Evolutionary conservation across 2,797 vertebrate genomes (phyloP), one percentile per base, ranked within the genome.

Genomic region (Alectoris magna): DNA sequence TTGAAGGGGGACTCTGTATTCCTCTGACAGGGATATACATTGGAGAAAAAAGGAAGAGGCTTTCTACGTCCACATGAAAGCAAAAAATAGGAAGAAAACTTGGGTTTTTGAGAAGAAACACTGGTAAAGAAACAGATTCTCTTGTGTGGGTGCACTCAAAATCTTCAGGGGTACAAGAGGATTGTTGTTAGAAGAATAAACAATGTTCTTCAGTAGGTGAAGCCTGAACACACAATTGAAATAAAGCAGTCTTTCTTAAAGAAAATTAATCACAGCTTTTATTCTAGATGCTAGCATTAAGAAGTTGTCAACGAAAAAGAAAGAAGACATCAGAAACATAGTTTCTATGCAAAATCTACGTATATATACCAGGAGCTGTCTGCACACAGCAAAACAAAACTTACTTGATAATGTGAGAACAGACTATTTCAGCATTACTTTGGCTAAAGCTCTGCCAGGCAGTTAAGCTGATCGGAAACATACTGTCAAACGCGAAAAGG

Each of bases 361-460:
- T 56, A 56, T 31, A 69, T 67, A 56, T 23, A 84, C 24, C 13
- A n/a, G 36, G 14, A 75, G 6, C n/a, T 76, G 24, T 31, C 56
- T 78, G 43, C 29, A 44, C 7, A 67, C 9, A 29, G n/a, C 68
- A 69, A 13, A 78, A 16, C 43, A 64, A 66, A 78, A 44, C 11
- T 59, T 29, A 2, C 38, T 88, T 62, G 23, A 11, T 74, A 31
- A 6, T 6, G 0, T 4, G 7, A 15, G 51, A 55, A 21, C 26
- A 60, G 39, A 90, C 84, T 63, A 53, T 87, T 91, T 73, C 78
- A 73, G 23, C n/a, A 26, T 60, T 82, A 23, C 23, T 87, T 86
- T 41, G 48, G 51, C 44, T 81, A 18, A 39, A 39, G 68, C 18
- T 93, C 79, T 81, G 66, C 46, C 44, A 60, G 48, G 26, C n/a